A percentile compares a stretch with the other conserved stretches of the same genome.
Conservation (phyloP, 2,113 vertebrate genomes). For the Agapornis roseicollis region DNA sequence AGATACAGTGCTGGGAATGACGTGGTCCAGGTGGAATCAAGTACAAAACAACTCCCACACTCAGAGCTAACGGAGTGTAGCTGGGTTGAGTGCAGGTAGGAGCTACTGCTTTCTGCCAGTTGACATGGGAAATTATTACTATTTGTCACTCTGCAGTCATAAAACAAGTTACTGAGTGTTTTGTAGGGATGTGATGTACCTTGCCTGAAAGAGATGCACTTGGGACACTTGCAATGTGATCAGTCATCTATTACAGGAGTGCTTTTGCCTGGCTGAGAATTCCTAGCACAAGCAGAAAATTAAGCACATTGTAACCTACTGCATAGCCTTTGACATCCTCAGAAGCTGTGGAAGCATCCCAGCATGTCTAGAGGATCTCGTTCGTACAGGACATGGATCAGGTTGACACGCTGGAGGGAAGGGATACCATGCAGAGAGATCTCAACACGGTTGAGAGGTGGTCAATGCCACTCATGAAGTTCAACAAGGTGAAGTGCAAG, state of each 20-base stretch:
- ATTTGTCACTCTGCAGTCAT: not conserved
- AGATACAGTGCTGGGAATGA: not conserved
- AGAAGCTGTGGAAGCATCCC: not conserved
- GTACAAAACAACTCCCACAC: not conserved
- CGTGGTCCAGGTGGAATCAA: not conserved
- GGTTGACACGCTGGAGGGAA: not conserved
- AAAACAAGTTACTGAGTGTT: not conserved
- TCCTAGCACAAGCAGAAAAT: not conserved
- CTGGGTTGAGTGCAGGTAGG: not conserved
- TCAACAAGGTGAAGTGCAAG: not conserved
- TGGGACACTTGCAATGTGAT: not conserved
- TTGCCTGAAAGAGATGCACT: not conserved
- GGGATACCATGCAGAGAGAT: not conserved
- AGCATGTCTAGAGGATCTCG: not conserved
- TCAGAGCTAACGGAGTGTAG: not conserved
- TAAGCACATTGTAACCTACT: fast-evolving
- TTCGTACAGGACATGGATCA: fast-evolving
- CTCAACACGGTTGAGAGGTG: not conserved
- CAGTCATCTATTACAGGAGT: not conserved
- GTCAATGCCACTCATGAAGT: not conserved
- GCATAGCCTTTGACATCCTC: not conserved
- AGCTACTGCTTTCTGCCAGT: not conserved
- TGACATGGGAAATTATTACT: not conserved
- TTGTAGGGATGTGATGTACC: not conserved
- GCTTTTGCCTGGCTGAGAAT: not conserved